These are phyloP conservation scores for Mesoclemmys tuberculata DNA, from an alignment of 2,113 vertebrate species.

Conservation along the genomic window DNA sequence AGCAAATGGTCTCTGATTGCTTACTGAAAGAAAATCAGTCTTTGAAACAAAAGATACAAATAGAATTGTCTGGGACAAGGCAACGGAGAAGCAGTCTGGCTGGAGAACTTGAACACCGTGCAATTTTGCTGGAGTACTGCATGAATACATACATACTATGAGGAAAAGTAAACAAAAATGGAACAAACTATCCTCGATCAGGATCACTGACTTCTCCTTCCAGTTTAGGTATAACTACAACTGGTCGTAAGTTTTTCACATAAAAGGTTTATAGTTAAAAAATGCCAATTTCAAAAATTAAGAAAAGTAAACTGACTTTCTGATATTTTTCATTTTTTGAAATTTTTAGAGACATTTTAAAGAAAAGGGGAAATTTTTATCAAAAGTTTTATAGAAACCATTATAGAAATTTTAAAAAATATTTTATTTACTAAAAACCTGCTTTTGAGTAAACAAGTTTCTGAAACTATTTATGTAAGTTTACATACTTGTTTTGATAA, in stretches of 20 bases:
- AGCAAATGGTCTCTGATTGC: neutral
- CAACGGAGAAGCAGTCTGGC: neutral
- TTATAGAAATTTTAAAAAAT: neutral
- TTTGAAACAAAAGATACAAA: neutral
- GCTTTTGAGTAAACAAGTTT: neutral
- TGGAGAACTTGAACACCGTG: neutral
- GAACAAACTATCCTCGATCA: neutral
- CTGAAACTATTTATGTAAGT: neutral
- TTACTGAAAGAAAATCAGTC: neutral
- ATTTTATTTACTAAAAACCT: neutral
- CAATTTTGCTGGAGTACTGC: neutral
- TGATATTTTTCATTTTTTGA: neutral
- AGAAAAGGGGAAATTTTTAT: neutral
- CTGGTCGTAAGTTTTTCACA: neutral
- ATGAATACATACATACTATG: neutral
- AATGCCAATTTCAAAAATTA: neutral
- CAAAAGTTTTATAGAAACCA: neutral
- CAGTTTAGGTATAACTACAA: neutral
- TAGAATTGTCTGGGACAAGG: neutral
- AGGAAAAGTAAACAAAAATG: accelerated
- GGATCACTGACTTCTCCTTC: neutral
- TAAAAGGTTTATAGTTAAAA: neutral
- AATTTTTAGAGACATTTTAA: neutral
- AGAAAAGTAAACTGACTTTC: neutral
- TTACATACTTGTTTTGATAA: neutral